A percentile compares a stretch with the other conserved stretches of the same genome.
phyloP scores from a whole-genome alignment of 2,888 invertebrate species.

The Magallana nippona region DNA sequence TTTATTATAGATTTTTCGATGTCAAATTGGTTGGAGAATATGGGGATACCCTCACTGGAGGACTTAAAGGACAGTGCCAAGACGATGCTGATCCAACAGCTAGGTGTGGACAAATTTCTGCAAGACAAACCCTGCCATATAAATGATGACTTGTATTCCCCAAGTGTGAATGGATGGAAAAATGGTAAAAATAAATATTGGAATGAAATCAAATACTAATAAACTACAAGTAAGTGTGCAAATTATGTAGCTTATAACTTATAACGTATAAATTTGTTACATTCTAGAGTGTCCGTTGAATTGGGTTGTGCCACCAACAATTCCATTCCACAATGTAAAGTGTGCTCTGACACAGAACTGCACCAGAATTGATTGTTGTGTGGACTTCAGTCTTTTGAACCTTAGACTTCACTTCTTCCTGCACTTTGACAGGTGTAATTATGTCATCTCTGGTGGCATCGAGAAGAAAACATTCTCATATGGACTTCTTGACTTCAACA shows the following conservation, averaged over 20 bases:
- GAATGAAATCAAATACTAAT: not conserved
- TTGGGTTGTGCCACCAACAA: slow-evolving; percentile 38
- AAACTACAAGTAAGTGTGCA: not conserved
- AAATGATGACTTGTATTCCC: slow-evolving; percentile 51
- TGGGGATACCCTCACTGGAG: slow-evolving; percentile 47
- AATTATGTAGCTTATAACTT: not conserved
- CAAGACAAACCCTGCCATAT: slow-evolving; percentile 54
- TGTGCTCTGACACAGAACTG: slow-evolving; percentile 62
- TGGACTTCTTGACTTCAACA: slow-evolving; percentile 55
- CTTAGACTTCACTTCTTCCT: slow-evolving; percentile 57
- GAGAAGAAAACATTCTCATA: slow-evolving; percentile 58
- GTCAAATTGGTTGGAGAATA: slow-evolving; percentile 53
- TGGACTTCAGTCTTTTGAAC: slow-evolving; percentile 52
- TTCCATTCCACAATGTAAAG: slow-evolving; percentile 49
- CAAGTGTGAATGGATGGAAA: slow-evolving; percentile 59
- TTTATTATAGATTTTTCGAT: slow-evolving; percentile 58
- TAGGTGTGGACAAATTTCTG: slow-evolving; percentile 53
- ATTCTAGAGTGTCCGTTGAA: slow-evolving; percentile 53
- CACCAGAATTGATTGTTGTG: slow-evolving; percentile 64
- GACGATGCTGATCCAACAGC: slow-evolving; percentile 53
- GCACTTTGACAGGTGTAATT: slow-evolving; percentile 62
- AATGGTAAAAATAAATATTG: slow-evolving; percentile 52
- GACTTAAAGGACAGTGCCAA: slow-evolving; percentile 52
- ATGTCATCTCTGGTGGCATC: slow-evolving; percentile 57
- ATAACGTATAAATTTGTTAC: not conserved